Evolutionary conservation across 2,888 invertebrate genomes (phyloP), one percentile per base, ranked within the genome.

Genomic region (Meloe dianella): DNA sequence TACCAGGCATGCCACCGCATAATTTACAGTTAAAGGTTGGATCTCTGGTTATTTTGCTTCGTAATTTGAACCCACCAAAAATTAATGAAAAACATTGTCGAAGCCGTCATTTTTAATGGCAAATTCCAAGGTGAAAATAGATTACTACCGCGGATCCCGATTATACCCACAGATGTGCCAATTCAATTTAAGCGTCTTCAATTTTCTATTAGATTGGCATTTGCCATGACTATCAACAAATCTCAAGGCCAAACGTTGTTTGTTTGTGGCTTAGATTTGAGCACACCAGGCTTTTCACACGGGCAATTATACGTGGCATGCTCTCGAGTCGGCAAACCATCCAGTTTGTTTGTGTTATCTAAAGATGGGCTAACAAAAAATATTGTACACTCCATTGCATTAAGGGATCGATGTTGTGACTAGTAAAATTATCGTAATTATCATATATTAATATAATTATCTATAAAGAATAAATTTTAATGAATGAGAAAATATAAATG

Each of bases 1-100:
- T 59, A 57, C 60, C 65, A 22, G 69, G 67, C 6, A 60, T 74
- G 57, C 70, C 66, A 61, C 65, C 63, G n/a, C 71, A 73, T 61
- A 60, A 22, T 24, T 61, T 73, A 51, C 14, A 27, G 70, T 63
- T 75, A 51, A 70, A 71, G 65, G 41, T 69, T 57, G 68, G 66
- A 30, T 22, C 58, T n/a, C 27, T 59, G 32, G 59, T 71, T 14
- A 71, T 71, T 20, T 35, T 69, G 17, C 51, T 71, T 20, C 61
- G 66, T 24, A 68, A 67, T 63, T 57, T 68, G 29, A 59, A 70
- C 61, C 59, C 64, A 35, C 66, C 70, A 60, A n/a, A 60, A n/a
- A 20, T 32, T 27, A 4, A 29, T 32, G 29, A 17, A 35, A 6
- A 60, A 38, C 20, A 14, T 60, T 32, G 1, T 60, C 9, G 38